These are phyloP conservation scores for Motacilla alba DNA, from an alignment of 2,113 vertebrate species.

Conservation along the genomic window DNA sequence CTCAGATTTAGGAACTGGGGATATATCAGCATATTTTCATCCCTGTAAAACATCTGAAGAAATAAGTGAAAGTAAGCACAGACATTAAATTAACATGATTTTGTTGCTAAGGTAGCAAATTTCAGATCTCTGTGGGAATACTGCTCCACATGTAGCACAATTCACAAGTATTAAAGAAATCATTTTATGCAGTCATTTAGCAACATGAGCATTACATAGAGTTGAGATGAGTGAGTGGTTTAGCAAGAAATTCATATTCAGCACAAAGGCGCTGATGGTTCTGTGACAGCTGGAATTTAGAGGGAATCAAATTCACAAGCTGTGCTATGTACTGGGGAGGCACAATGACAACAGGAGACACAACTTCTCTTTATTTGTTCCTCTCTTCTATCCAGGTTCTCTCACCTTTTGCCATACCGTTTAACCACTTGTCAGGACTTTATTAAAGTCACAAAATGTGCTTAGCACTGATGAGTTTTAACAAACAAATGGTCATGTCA, in stretches of 20 bases:
- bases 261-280: neutral
- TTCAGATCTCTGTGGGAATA: conserved; percentile 2
- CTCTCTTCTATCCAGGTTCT: neutral
- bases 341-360: neutral
- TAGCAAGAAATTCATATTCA: conserved; percentile 8
- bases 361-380: neutral
- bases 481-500: neutral
- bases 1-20: neutral
- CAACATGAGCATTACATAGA: neutral
- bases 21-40: neutral
- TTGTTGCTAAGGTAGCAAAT: conserved; percentile 49
- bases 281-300: neutral
- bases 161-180: neutral
- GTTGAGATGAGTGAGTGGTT: neutral
- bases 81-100: neutral
- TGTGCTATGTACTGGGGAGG: neutral
- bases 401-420: neutral
- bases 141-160: neutral
- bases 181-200: conserved; percentile 6
- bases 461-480: neutral
- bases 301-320: neutral
- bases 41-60: neutral
- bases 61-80: neutral
- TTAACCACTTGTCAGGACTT: neutral
- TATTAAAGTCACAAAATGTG: neutral